Evolutionary conservation across 2,113 vertebrate species (phyloP).

Genomic region (Mola mola): DNA sequence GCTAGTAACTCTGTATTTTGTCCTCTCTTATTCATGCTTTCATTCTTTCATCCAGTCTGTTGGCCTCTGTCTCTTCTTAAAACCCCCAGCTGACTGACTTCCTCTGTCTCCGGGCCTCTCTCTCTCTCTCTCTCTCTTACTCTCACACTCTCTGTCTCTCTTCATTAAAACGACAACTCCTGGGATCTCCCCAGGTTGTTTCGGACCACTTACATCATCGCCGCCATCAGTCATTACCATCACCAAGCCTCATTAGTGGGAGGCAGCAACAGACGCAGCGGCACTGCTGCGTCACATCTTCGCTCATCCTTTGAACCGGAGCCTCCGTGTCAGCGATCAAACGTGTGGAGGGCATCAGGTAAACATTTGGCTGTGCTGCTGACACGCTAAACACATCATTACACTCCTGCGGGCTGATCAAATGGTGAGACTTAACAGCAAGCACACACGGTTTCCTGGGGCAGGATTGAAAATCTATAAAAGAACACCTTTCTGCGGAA

Average conservation of each 20-base stretch:
- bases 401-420: slow-evolving; percentile 53
- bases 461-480: slow-evolving; percentile 43
- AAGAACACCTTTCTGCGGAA: too few species aligned
- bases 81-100: slow-evolving; percentile 8
- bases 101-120: slow-evolving; percentile 29
- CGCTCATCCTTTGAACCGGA: too few species aligned
- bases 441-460: slow-evolving; percentile 16
- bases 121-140: too few species aligned
- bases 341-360: slow-evolving; percentile 30
- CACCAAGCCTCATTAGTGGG: slow-evolving; percentile 64
- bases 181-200: slow-evolving; percentile 70
- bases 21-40: slow-evolving; percentile 47
- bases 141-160: too few species aligned
- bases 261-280: slow-evolving; percentile 47
- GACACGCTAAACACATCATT: slow-evolving; percentile 64
- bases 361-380: slow-evolving; percentile 60
- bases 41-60: slow-evolving; percentile 46
- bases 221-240: slow-evolving; percentile 58
- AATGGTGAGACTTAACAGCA: slow-evolving; percentile 41
- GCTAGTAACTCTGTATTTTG: slow-evolving; percentile 44
- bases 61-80: slow-evolving; percentile 30
- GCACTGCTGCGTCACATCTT: slow-evolving; percentile 35
- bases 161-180: slow-evolving; percentile 70
- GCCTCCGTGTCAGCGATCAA: slow-evolving; percentile 47
- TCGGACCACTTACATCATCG: slow-evolving; percentile 67